Conservation (phyloP, 1,140 invertebrate species). For the Drosophila novamexicana region DNA sequence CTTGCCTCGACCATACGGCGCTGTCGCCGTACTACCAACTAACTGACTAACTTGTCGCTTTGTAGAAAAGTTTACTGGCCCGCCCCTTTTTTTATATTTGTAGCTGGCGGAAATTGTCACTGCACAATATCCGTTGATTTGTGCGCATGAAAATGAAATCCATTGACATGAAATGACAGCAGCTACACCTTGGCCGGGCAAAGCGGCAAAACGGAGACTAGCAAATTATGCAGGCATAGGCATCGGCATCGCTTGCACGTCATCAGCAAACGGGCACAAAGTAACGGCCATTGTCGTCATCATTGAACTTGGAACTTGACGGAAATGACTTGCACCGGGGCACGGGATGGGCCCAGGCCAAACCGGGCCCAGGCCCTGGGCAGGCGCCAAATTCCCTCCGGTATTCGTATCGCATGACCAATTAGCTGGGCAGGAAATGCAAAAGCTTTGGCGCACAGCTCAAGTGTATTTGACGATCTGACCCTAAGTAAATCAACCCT, state of each 20-base stretch:
- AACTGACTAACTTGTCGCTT: conserved; percentile 12
- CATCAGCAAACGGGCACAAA: conserved; percentile 9
- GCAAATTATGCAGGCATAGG: conserved; percentile 33
- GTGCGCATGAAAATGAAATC: conserved; percentile 75
- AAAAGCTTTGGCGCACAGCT: conserved; percentile 23
- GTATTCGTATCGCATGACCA: conserved; percentile 66
- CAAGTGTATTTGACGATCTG: conserved; percentile 29
- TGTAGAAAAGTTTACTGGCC: conserved; percentile 43
- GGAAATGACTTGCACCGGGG: conserved; percentile 30
- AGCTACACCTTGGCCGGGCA: background rate
- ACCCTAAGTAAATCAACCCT: conserved; percentile 42
- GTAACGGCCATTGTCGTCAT: conserved; percentile 22
- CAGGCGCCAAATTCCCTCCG: background rate
- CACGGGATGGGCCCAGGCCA: background rate
- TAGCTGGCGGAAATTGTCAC: conserved; percentile 72
- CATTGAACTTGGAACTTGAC: conserved; percentile 21
- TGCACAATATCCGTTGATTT: conserved; percentile 82
- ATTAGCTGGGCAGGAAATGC: conserved; percentile 53
- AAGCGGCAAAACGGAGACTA: conserved; percentile 17
- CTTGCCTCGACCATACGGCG: background rate
- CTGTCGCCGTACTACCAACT: background rate
- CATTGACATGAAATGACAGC: conserved; percentile 69
- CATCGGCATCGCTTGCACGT: conserved; percentile 6
- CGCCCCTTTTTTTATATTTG: conserved; percentile 48
- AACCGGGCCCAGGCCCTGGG: background rate